Evolutionary conservation across 2,888 invertebrate genomes (phyloP).

Genomic region (Malachius bipustulatus): DNA sequence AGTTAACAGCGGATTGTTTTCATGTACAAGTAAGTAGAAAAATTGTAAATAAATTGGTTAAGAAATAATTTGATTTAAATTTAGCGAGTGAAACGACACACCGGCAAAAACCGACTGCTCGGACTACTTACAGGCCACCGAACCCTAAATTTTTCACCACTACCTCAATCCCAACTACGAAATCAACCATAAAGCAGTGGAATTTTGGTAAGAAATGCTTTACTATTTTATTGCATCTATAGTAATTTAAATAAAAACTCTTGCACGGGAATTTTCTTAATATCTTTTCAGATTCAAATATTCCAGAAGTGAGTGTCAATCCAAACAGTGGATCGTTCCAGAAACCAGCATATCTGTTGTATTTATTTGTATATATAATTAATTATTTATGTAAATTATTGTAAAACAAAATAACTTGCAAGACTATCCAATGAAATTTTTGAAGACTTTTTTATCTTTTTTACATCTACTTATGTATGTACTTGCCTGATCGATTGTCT

Average conservation of each 20-base stretch:
- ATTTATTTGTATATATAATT: background rate
- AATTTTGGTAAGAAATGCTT: constrained; percentile 17
- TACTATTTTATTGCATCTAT: background rate
- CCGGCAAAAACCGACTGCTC: constrained; percentile 6
- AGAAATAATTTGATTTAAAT: constrained; percentile 12
- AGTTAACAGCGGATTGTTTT: constrained; percentile 35
- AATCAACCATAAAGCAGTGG: constrained; percentile 25
- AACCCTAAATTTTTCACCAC: constrained; percentile 14
- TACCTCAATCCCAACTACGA: constrained; percentile 15
- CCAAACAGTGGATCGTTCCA: background rate
- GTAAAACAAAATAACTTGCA: no score
- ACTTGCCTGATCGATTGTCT: no score
- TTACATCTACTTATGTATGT: no score
- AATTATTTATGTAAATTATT: background rate
- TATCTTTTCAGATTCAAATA: background rate
- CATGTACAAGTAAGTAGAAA: constrained; percentile 21
- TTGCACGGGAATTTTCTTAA: background rate
- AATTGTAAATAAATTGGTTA: background rate
- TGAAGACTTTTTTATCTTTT: no score
- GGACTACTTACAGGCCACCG: constrained; percentile 11
- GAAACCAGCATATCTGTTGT: background rate
- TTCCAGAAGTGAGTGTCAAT: background rate
- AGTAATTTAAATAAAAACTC: background rate
- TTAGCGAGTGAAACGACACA: constrained; percentile 9
- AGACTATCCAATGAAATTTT: no score